Evolutionary conservation across 2,797 vertebrate genomes (phyloP), one percentile per base, ranked within the genome.

Genomic region (Microcaecilia unicolor): DNA sequence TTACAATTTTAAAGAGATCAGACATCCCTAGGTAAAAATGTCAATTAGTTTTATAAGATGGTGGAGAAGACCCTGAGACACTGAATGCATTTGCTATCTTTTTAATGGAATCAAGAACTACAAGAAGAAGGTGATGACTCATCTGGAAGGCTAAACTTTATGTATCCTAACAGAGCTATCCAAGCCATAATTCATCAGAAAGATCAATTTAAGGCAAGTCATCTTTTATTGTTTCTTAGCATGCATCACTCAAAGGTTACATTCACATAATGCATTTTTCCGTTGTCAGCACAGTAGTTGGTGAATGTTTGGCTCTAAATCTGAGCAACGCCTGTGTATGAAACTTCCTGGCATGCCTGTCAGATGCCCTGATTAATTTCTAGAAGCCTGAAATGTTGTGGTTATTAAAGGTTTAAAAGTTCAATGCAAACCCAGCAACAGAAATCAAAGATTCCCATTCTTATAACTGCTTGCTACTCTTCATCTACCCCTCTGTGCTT

Each of bases 171-270:
- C 44, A 55, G 30, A 47, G 43, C 34, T 62, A 64, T 58, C 43
- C 51, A 69, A 66, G 55, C 51, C 4, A 38, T 58, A 61, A 54
- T 66, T 71, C 59, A 52, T 51, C 55, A 56, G 44, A 47, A 69
- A 67, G 72, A 58, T 42, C 65, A 67, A 72, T 72, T 72, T 58
- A 64, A 55, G 37, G 52, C 72, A 69, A 72, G 60, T 62, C 62
- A 41, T 55, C 62, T 72, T 67, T 55, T 72, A 72, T 69, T 69
- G 62, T 58, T 62, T 62, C 41, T 58, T 32, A 69, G 45, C 67
- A 58, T 67, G 62, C 47, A 48, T 64, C 67, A 56, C 53, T 50
- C 41, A 62, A 64, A 58, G 55, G n/a, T n/a, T 32, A 41, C 30
- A 43, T 42, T 41, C 39, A 38, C 28, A 54, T 53, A 56, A 61